Evolutionary conservation across 53 echinoderm and acorn worm genomes (phyloP).

Genomic region (Stichopus horrens): DNA sequence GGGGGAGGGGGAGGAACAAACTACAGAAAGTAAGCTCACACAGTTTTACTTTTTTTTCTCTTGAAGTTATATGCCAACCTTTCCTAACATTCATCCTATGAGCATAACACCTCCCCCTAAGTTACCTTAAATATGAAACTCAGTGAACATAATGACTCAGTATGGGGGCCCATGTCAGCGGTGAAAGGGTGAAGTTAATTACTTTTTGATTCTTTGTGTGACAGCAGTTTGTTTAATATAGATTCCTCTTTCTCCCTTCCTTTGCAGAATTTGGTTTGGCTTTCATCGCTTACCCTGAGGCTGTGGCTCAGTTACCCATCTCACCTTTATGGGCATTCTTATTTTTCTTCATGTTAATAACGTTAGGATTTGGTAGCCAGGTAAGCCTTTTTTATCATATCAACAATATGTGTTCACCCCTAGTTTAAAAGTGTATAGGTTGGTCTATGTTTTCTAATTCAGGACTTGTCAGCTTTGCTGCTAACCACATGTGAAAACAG

Average conservation of each 20-base stretch:
- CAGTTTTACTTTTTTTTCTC: too few relatives aligned
- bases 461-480: background rate
- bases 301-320: slow-evolving; percentile 82
- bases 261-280: slow-evolving; percentile 87
- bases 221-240: background rate
- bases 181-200: background rate
- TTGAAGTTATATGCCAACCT: too few relatives aligned
- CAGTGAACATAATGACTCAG: background rate
- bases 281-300: slow-evolving; percentile 96
- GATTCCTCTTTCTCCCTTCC: slow-evolving; percentile 7
- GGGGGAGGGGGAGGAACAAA: too few relatives aligned
- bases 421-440: background rate
- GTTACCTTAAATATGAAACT: background rate
- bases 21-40: too few relatives aligned
- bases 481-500: too few relatives aligned
- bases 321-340: slow-evolving; percentile 93
- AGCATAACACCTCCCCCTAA: too few relatives aligned
- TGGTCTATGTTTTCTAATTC: background rate
- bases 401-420: background rate
- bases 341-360: slow-evolving; percentile 96
- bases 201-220: background rate
- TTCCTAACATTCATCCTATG: too few relatives aligned
- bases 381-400: slow-evolving; percentile 48
- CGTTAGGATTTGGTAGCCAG: slow-evolving; percentile 91
- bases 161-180: background rate